A percentile compares a stretch with the other conserved stretches of the same genome.
phyloP scores from a whole-genome alignment of 2,888 invertebrate species.

The Tenthredo mesomela region DNA sequence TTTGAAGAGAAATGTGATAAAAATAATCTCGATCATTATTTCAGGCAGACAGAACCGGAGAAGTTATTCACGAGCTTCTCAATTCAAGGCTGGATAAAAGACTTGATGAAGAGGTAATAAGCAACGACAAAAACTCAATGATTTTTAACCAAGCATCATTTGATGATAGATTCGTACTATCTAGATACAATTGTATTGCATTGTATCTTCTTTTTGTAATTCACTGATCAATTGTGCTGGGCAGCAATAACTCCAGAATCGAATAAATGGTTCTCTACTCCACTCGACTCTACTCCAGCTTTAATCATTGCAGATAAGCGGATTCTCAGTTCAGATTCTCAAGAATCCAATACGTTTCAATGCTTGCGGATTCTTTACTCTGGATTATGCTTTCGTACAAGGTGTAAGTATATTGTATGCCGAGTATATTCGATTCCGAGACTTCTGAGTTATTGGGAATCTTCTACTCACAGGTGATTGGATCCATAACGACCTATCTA shows the following conservation, averaged over 20 bases:
- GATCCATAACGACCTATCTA: slow-evolving; percentile 58
- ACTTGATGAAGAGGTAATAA: background rate
- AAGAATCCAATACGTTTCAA: slow-evolving; percentile 59
- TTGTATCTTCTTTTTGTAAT: too few relatives aligned
- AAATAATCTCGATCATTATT: background rate
- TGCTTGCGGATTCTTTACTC: slow-evolving; percentile 57
- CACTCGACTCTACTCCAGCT: background rate
- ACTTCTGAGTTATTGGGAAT: background rate
- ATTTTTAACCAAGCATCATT: too few relatives aligned
- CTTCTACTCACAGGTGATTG: slow-evolving; percentile 49
- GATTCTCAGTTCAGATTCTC: slow-evolving; percentile 60
- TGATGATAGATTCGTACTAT: too few relatives aligned
- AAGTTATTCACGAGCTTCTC: slow-evolving; percentile 7
- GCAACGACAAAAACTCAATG: too few relatives aligned
- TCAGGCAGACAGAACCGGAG: slow-evolving; percentile 16
- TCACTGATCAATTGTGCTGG: too few relatives aligned
- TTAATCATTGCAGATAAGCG: slow-evolving; percentile 43
- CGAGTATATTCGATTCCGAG: slow-evolving; percentile 1
- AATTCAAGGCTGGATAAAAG: background rate
- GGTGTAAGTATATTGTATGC: slow-evolving; percentile 52
- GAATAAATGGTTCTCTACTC: background rate
- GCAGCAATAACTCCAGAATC: background rate
- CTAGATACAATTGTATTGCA: too few relatives aligned
- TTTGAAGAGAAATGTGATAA: background rate
- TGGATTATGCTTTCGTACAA: slow-evolving; percentile 56